Base-by-base conservation (phyloP, 2,797 vertebrate species). In the Anolis apletophallus region DNA sequence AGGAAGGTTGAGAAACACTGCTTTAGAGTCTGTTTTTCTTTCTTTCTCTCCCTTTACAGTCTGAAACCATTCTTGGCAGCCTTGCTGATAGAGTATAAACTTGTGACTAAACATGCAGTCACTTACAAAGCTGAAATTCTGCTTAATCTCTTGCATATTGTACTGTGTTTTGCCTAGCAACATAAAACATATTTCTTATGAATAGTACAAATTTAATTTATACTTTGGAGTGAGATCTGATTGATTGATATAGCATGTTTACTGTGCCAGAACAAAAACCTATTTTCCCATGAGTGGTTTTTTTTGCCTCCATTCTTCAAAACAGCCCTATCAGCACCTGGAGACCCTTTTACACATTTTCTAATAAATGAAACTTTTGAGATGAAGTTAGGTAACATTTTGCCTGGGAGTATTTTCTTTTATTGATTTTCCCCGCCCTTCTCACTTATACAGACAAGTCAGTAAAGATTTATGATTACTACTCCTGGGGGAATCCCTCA, bases 401-500 rank as follows among this genome's bases (percentile, higher is more conserved):
- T 95, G 85, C 91, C 93, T 95, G 91, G 90, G 93, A 95, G 86
- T 76, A 75, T 94, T 94, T 91, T 94, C 82, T 80, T 85, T 93
- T 93, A 85, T 91, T 61, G 85, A 89, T 93, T 94, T 94, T 91
- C 92, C 73, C 85, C 94, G 59, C 83, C 32, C 87, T 93, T 87
- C 75, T 88, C 94, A 77, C 82, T 93, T 95, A 89, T 72, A 93
- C 94, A 95, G 92, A 88, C 36, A 90, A 94, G 81, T 91, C 90
- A 89, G 85, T 88, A 89, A 93, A 95, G 91, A 95, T 95, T 94
- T 96, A 93, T 93, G 94, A 64, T 85, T 93, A 91, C 81, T 89
- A 71, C 36, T 95, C 87, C 92, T 88, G 84, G 85, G 91, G 93
- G 93, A 19, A 88, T 61, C 71, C 90, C 19, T 26, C 83, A 40